Evolutionary conservation across 2,888 invertebrate genomes (phyloP), one percentile per base, ranked within the genome.

Genomic region (Drosophila maculinotata): DNA sequence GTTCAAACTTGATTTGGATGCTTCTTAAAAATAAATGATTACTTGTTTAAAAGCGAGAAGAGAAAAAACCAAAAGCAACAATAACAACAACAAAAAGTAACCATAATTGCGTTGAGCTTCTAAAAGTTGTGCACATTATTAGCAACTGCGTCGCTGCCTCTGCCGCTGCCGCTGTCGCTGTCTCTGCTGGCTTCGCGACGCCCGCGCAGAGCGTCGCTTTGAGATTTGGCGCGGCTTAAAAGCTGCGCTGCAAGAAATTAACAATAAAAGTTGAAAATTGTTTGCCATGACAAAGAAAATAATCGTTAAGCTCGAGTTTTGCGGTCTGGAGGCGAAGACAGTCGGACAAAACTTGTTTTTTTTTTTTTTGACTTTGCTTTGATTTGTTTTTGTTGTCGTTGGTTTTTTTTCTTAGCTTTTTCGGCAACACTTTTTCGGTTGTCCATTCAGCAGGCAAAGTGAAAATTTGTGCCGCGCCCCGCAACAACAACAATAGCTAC

Each of bases 241-340:
- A 81, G 69, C 81, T 64, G 76, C 65, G 67, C 70, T 79, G 56
- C 69, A 87, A 87, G 79, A 83, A 87, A 74, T 81, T 76, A 85
- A 85, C 77, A 87, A 84, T 84, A 81, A 78, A 84, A 76, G 78
- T 71, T 80, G 84, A 64, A 84, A 87, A 82, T 81, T 74, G 69
- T 67, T 66, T 77, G 76, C 72, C 62, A 82, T 85, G 79, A 83
- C 79, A 80, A 87, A 77, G 86, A 87, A 87, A 83, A 83, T 87
- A 87, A 76, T 73, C 64, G 59, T 78, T 76, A 74, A 87, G 76
- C 87, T 64, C 51, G 52, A 47, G 42, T 63, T 63, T 74, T 58
- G 57, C 58, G 70, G 54, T 56, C 64, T 47, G 74, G 57, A 74
- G 69, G 52, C 73, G 66, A 69, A 69, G 66, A 69, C 75, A 63